A percentile compares a stretch with the other conserved stretches of the same genome.
phyloP scores from a whole-genome alignment of 2,888 invertebrate species.

The Thera britannica region DNA sequence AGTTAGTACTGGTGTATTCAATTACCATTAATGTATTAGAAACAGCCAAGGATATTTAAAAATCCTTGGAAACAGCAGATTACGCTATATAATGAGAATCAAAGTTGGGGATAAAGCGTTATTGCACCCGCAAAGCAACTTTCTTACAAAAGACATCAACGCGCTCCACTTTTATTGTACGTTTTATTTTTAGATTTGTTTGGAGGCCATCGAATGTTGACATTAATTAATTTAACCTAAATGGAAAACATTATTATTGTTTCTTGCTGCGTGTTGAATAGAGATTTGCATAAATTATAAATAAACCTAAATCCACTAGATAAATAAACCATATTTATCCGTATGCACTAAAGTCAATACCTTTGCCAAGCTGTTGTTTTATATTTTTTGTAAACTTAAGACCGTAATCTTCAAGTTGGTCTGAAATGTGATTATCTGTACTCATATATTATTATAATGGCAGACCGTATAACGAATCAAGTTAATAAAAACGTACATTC shows the following conservation, averaged over 20 bases:
- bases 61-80: not conserved
- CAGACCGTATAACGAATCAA: slow-evolving; percentile 77
- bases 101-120: slow-evolving; percentile 13
- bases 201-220: not conserved
- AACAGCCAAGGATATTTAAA: no score
- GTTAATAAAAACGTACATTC: slow-evolving; percentile 82
- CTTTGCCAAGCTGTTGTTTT: slow-evolving; percentile 30
- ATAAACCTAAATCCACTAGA: not conserved
- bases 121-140: slow-evolving; percentile 7
- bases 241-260: not conserved
- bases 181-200: not conserved
- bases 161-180: slow-evolving; percentile 17
- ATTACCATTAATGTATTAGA: not conserved
- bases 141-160: slow-evolving; percentile 30
- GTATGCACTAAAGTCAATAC: slow-evolving; percentile 26
- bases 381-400: slow-evolving; percentile 45
- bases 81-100: not conserved
- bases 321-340: not conserved
- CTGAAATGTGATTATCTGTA: slow-evolving; percentile 68
- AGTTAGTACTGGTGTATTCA: not conserved
- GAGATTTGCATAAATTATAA: not conserved
- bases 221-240: not conserved
- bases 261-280: not conserved
- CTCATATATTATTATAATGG: slow-evolving; percentile 79
- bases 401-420: slow-evolving; percentile 60